Conservation (phyloP, 2,888 invertebrate genomes). For the Microctonus aethiopoides region DNA sequence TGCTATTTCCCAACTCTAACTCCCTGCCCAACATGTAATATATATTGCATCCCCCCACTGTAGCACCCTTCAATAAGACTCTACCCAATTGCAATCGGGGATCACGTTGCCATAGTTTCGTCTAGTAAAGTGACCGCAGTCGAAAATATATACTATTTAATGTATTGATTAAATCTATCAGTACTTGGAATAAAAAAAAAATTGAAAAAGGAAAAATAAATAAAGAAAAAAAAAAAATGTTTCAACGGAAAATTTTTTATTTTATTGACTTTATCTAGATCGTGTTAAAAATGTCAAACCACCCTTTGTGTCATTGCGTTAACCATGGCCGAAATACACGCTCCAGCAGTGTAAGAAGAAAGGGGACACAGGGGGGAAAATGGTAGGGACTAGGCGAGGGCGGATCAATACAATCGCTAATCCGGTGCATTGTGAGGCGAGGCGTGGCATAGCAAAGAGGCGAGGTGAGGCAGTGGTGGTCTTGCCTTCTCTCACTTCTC, state of each 20-base stretch:
- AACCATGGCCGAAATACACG: conserved; percentile 39
- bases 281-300: no score
- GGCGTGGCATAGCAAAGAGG: conserved; percentile 66
- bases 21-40: background rate
- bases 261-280: no score
- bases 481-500: conserved; percentile 48
- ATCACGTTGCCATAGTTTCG: background rate
- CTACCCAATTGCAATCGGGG: background rate
- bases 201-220: conserved; percentile 23
- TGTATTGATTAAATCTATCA: background rate
- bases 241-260: no score
- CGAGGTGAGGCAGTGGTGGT: conserved; percentile 60
- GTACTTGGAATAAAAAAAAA: background rate
- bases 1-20: background rate
- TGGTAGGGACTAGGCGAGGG: conserved; percentile 65
- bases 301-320: conserved; percentile 23
- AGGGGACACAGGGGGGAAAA: conserved; percentile 44
- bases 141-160: background rate
- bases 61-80: background rate
- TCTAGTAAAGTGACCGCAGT: background rate
- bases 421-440: conserved; percentile 67
- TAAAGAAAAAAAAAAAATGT: background rate
- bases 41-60: background rate
- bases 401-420: conserved; percentile 68
- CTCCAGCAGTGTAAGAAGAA: conserved; percentile 26